Conservation (phyloP, 2,113 vertebrate genomes). For the Muscicapa adusta region DNA sequence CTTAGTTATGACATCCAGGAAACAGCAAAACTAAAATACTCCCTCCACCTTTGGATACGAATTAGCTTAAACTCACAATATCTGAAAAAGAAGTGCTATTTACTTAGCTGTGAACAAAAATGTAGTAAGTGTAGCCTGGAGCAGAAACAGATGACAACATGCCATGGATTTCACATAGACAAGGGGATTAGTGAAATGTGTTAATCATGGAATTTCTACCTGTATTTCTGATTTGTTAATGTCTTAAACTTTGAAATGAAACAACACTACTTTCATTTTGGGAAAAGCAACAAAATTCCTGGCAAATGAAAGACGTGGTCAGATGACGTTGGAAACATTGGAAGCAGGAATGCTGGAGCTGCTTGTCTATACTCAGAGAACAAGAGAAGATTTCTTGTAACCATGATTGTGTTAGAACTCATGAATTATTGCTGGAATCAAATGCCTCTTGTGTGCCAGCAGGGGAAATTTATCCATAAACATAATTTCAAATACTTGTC, state of each 20-base stretch:
- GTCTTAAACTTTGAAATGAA: background rate
- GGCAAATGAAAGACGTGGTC: background rate
- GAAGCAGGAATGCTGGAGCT: background rate
- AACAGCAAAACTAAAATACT: background rate
- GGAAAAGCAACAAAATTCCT: background rate
- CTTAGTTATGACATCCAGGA: background rate
- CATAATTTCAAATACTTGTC: background rate
- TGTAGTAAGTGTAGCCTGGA: background rate
- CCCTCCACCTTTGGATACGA: background rate
- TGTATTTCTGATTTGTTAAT: background rate
- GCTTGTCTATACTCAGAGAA: background rate
- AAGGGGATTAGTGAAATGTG: background rate
- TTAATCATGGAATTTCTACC: background rate
- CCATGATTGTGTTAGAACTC: background rate
- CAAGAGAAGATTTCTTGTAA: background rate
- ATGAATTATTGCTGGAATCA: background rate
- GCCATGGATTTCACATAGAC: background rate
- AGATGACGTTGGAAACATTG: background rate
- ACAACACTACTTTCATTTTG: background rate
- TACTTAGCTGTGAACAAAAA: background rate
- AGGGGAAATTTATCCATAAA: background rate
- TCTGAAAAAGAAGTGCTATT: background rate
- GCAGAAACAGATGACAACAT: background rate
- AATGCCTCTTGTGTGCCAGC: background rate
- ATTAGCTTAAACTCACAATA: background rate